Evolutionary conservation across 2,797 vertebrate species (phyloP).

Genomic region (Poecilia picta): DNA sequence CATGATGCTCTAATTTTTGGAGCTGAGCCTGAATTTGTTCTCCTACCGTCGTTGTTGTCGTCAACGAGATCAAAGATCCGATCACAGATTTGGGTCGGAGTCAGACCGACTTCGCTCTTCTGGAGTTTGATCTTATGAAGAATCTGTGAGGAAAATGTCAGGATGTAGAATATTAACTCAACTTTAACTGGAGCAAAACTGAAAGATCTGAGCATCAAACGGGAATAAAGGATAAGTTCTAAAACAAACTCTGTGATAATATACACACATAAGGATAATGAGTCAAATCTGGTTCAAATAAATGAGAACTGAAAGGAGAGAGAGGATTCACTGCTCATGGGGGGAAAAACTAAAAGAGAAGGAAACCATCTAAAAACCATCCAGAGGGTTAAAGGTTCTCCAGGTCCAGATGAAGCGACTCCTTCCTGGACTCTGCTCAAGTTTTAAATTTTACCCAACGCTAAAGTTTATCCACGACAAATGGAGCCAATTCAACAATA

Average conservation of each 20-base stretch:
- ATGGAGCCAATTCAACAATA: too few relatives aligned
- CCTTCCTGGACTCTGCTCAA: neutral
- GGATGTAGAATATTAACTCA: neutral
- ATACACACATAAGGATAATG: neutral
- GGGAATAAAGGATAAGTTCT: neutral
- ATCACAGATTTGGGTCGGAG: slow-evolving; percentile 73
- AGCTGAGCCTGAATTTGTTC: neutral
- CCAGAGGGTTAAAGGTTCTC: too few relatives aligned
- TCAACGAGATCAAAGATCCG: slow-evolving; percentile 79
- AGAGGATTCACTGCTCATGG: neutral
- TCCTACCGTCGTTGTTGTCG: slow-evolving; percentile 75
- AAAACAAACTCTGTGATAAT: neutral
- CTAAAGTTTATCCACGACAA: neutral
- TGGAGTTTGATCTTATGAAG: slow-evolving; percentile 74
- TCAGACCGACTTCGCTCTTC: slow-evolving; percentile 55
- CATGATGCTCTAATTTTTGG: neutral
- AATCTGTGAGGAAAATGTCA: slow-evolving; percentile 53
- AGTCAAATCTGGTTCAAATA: neutral
- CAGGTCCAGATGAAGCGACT: neutral
- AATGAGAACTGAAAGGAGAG: neutral
- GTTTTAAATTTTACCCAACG: neutral
- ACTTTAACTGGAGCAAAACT: neutral
- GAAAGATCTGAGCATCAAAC: neutral
- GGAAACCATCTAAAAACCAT: neutral
- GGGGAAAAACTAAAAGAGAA: neutral